Conservation (phyloP, 2,888 invertebrate species). For the Orthosia incerta region DNA sequence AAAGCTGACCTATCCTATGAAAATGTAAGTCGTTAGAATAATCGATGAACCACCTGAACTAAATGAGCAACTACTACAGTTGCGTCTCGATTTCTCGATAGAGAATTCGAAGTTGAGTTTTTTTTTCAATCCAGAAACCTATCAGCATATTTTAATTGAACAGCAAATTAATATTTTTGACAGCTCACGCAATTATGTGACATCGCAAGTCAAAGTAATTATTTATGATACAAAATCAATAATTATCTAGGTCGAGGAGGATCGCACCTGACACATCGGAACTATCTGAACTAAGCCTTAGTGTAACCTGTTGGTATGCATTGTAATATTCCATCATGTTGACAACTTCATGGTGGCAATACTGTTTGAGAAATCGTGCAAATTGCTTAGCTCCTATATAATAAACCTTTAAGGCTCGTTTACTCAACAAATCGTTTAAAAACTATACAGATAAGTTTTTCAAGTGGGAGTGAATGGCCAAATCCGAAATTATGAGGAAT, state of each 20-base stretch:
- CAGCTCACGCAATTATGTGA: not conserved
- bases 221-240: not conserved
- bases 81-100: too few relatives aligned
- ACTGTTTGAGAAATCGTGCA: slow-evolving; percentile 40
- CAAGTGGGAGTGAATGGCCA: too few relatives aligned
- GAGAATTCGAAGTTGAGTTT: too few relatives aligned
- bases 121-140: too few relatives aligned
- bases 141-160: not conserved
- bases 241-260: not conserved
- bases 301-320: slow-evolving; percentile 36
- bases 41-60: too few relatives aligned
- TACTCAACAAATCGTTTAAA: not conserved
- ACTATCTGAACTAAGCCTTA: slow-evolving; percentile 26
- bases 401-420: not conserved
- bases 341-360: slow-evolving; percentile 30
- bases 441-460: too few relatives aligned
- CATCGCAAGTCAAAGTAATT: not conserved
- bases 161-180: not conserved
- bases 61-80: not conserved
- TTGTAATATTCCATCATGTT: slow-evolving; percentile 54
- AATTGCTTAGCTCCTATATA: not conserved
- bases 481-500: too few relatives aligned
- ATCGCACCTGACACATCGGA: not conserved
- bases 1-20: too few relatives aligned
- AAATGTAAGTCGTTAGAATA: too few relatives aligned